Conservation (phyloP, 2,888 invertebrate species). For the Sinotaia quadrata region DNA sequence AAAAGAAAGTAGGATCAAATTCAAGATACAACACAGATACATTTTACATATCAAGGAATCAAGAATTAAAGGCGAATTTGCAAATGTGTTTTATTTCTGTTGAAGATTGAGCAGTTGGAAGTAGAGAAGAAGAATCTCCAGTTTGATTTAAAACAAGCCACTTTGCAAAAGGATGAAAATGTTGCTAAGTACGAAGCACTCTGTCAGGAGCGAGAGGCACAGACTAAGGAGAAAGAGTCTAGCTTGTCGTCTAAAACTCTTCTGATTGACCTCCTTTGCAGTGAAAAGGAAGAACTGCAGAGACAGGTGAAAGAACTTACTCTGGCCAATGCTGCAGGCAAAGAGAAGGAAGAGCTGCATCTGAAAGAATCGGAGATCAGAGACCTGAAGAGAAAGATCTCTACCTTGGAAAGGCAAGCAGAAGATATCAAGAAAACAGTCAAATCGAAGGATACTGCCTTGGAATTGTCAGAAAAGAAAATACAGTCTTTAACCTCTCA, state of each 20-base stretch:
- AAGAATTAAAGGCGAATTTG: too few species aligned
- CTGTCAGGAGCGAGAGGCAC: constrained; percentile 1
- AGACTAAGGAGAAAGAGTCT: constrained; percentile 1
- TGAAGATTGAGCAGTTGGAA: constrained; percentile 28
- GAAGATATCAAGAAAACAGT: constrained; percentile 12
- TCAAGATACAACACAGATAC: too few species aligned
- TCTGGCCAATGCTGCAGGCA: constrained; percentile 12
- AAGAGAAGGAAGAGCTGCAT: constrained; percentile 30
- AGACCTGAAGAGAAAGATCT: constrained; percentile 34
- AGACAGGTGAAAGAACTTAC: constrained; percentile 31
- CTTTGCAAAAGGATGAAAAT: background rate
- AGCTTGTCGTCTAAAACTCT: constrained; percentile 2
- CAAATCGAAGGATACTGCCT: background rate
- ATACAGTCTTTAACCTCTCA: constrained; percentile 9
- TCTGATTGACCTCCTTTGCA: constrained; percentile 23
- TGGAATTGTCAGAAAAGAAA: background rate
- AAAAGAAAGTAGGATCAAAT: too few species aligned
- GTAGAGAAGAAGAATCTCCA: constrained; percentile 27
- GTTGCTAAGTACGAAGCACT: background rate
- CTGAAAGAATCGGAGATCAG: constrained; percentile 37
- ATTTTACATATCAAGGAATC: too few species aligned
- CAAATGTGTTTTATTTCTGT: background rate
- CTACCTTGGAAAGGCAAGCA: constrained; percentile 1
- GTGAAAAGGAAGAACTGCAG: constrained; percentile 41
- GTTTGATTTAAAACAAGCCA: constrained; percentile 22